Conservation (phyloP, 2,888 invertebrate genomes). For the Lathronympha strigana region DNA sequence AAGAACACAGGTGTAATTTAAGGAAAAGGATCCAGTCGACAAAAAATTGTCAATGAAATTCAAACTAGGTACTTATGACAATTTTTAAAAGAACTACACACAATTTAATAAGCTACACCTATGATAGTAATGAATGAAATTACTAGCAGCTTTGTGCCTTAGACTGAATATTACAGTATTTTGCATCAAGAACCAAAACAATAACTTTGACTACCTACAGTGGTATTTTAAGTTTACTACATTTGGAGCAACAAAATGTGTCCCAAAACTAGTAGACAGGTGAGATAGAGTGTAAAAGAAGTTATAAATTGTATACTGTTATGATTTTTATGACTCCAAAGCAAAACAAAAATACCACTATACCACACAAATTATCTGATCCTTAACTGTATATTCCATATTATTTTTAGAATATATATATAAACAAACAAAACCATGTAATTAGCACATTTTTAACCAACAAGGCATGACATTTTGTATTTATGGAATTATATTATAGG, state of each 20-base stretch:
- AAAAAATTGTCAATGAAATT: no score
- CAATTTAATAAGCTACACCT: no score
- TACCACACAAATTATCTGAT: background rate
- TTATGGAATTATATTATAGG: no score
- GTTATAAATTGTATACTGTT: background rate
- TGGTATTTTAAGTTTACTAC: background rate
- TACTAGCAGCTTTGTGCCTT: background rate
- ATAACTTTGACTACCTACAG: background rate
- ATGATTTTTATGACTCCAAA: background rate
- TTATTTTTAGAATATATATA: no score
- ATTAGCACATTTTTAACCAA: no score
- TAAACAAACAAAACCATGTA: no score
- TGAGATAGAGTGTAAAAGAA: background rate
- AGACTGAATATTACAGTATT: background rate
- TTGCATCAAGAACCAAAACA: background rate
- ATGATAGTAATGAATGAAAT: background rate
- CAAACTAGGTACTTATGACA: background rate
- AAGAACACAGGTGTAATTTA: no score
- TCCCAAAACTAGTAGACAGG: background rate
- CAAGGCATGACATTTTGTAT: no score
- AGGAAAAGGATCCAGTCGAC: no score
- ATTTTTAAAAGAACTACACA: no score
- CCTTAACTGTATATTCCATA: no score
- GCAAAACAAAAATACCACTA: background rate
- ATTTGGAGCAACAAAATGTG: background rate